Evolutionary conservation across 2,113 vertebrate species (phyloP), one percentile per base, ranked within the genome.

Genomic region (Neodontobutis hainanensis): DNA sequence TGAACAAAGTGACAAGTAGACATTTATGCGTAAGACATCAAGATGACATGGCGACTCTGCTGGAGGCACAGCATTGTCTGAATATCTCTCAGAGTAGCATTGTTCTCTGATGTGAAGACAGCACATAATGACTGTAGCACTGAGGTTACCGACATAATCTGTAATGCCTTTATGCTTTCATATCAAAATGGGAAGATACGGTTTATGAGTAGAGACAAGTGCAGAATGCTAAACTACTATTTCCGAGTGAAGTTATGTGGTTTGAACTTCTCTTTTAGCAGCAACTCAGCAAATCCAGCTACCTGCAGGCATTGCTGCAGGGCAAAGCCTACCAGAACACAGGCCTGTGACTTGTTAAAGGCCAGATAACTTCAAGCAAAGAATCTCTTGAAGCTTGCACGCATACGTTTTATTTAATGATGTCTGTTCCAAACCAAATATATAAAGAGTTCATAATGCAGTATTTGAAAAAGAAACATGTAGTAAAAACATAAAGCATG

Each of bases 1-100:
- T 58, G 71, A 70, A 81, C 61, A 61, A 60, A 48, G 6, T 81
- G 81, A 84, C 65, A 75, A 61, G 72, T 65, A 79, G 71, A 78
- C 77, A 62, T 86, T 76, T 65, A 51, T 55, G 47, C 69, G 68
- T 12, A 62, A 78, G 63, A 64, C 63, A 73, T 79, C 68, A 65
- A 57, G 56, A 81, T 82, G 77, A 85, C 63, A 68, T 62, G 74
- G 73, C 40, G 61, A 65, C 65, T 59, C 65, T 62, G 66, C 73
- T 70, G 69, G 61, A 80, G 71, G 71, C 61, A 59, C 68, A 50
- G 51, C 36, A 66, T 68, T 65, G 73, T 73, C 73, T 65, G 40
- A 50, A 5, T 40, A 34, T 48, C 65, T 84, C 52, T 66, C 27
- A 53, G 47, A 38, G 45, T 6, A 19, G 60, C 40, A 51, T 38